These are phyloP conservation scores for Pseudoatta argentina DNA, from an alignment of 1,140 invertebrate genomes.

Conservation along the genomic window DNA sequence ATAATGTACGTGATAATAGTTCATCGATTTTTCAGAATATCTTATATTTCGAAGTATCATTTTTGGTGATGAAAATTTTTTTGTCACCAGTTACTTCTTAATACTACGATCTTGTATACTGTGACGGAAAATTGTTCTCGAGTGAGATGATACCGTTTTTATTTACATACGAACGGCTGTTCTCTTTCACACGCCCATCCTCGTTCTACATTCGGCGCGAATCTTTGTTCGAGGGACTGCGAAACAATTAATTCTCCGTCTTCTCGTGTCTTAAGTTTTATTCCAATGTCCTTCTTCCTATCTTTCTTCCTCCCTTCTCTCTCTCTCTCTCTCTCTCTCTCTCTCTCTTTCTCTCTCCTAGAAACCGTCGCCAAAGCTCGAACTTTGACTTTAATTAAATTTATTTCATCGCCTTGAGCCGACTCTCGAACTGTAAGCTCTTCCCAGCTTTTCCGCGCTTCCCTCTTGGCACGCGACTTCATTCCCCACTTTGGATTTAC, in stretches of 20 bases:
- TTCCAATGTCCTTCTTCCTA: constrained; percentile 30
- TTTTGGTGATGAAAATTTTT: not conserved
- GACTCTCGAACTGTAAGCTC: constrained; percentile 59
- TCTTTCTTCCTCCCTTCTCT: constrained; percentile 64
- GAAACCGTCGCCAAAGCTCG: constrained; percentile 12
- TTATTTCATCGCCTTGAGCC: constrained; percentile 57
- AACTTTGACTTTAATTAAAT: constrained; percentile 72
- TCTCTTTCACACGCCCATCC: constrained; percentile 16
- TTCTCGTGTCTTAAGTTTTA: not conserved
- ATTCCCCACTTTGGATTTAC: not conserved
- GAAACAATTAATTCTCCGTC: constrained; percentile 48
- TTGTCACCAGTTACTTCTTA: not conserved
- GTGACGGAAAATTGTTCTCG: constrained; percentile 14
- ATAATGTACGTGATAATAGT: not conserved
- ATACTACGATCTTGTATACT: not conserved
- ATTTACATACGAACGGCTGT: constrained; percentile 33
- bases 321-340: constrained; percentile 30
- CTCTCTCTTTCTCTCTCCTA: constrained; percentile 56
- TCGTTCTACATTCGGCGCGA: constrained; percentile 22
- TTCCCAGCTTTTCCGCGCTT: constrained; percentile 48
- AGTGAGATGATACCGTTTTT: constrained; percentile 31
- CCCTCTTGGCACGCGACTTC: constrained; percentile 2
- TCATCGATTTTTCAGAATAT: not conserved
- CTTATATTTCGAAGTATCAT: not conserved
- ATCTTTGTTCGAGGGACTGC: constrained; percentile 38